phyloP scores from a whole-genome alignment of 2,113 vertebrate genomes.

The Pelobates fuscus region DNA sequence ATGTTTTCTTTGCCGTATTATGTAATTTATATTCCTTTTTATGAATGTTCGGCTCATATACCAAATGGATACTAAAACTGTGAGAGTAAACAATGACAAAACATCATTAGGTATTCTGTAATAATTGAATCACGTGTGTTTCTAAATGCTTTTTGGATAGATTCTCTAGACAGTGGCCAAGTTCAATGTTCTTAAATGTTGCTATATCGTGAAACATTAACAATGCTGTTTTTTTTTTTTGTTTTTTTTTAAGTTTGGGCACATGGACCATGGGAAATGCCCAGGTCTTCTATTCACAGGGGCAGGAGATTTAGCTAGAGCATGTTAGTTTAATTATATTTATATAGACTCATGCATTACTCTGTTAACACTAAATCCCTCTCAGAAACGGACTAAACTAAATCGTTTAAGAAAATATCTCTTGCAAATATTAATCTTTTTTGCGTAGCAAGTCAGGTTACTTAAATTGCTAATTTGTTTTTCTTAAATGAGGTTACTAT shows the following conservation, averaged over 20 bases:
- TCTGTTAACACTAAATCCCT: background rate
- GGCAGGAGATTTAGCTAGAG: background rate
- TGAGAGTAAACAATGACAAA: too few relatives aligned
- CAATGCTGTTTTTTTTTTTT: background rate
- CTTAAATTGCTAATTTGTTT: background rate
- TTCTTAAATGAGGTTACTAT: background rate
- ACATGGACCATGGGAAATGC: conserved; percentile 10
- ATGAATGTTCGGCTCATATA: too few relatives aligned
- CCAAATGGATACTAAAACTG: too few relatives aligned
- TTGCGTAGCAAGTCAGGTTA: background rate
- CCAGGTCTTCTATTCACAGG: conserved; percentile 5
- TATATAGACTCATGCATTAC: conserved; percentile 9
- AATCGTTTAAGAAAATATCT: too few relatives aligned
- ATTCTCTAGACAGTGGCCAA: too few relatives aligned
- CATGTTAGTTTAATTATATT: conserved; percentile 28
- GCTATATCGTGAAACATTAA: conserved; percentile 28
- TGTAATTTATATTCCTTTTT: too few relatives aligned
- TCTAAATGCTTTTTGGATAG: too few relatives aligned
- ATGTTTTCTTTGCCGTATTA: too few relatives aligned
- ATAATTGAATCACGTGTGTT: too few relatives aligned
- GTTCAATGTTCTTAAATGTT: too few relatives aligned
- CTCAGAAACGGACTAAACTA: background rate
- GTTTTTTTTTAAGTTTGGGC: background rate
- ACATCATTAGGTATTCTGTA: too few relatives aligned
- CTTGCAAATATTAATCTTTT: background rate